Percentiles rank a stretch among this genome's conserved stretches.
phyloP scores from a whole-genome alignment of 2,113 vertebrate genomes.

The Vanacampus margaritifer region DNA sequence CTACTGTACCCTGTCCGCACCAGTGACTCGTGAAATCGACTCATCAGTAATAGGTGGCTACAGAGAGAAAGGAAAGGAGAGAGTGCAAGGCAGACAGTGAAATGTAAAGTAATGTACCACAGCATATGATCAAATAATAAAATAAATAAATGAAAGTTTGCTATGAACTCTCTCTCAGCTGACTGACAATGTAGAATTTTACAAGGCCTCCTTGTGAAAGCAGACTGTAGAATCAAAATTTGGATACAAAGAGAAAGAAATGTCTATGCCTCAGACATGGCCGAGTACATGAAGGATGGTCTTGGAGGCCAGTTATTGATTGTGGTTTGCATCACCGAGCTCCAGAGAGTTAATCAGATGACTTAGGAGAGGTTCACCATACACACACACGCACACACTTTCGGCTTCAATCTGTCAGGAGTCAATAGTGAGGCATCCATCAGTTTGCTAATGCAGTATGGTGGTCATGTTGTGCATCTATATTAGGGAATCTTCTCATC shows the following conservation, averaged over 20 bases:
- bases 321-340: slow-evolving; percentile 36
- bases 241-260: slow-evolving; percentile 32
- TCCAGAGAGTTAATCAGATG: slow-evolving; percentile 52
- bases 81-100: slow-evolving; percentile 6
- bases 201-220: slow-evolving; percentile 30
- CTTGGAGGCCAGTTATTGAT: slow-evolving; percentile 52
- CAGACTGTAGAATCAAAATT: slow-evolving; percentile 18
- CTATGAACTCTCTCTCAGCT: slow-evolving; percentile 31
- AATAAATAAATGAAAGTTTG: slow-evolving; percentile 22
- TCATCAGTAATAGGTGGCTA: slow-evolving; percentile 61
- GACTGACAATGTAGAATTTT: slow-evolving; percentile 37
- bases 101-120: slow-evolving; percentile 37
- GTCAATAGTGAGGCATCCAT: slow-evolving; percentile 41
- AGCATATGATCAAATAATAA: slow-evolving; percentile 27
- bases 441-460: slow-evolving; percentile 36
- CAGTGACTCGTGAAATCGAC: slow-evolving; percentile 69
- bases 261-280: slow-evolving; percentile 24
- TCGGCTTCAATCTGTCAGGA: slow-evolving; percentile 4
- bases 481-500: slow-evolving; percentile 15
- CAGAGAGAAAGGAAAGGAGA: slow-evolving; percentile 32
- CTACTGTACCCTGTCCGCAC: slow-evolving; percentile 62
- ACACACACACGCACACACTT: neutral
- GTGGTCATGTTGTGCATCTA: slow-evolving; percentile 3
- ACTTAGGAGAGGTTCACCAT: slow-evolving; percentile 31
- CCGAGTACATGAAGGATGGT: slow-evolving; percentile 37